Base-by-base conservation (phyloP, 1,140 invertebrate species). In the Anadara kagoshimensis region DNA sequence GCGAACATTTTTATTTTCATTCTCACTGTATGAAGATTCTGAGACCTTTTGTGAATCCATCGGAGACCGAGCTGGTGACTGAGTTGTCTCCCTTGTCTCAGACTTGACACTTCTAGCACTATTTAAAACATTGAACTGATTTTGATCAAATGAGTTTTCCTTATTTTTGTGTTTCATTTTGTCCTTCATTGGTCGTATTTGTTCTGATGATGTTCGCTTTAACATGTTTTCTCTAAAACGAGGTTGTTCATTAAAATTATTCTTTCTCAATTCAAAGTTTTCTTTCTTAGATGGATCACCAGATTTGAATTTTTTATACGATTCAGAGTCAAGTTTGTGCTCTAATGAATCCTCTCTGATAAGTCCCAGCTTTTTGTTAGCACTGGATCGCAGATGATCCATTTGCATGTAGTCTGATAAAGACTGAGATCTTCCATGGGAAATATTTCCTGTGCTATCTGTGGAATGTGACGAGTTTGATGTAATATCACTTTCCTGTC, bases 111-210 rank as follows among this genome's bases (percentile, higher is more conserved):
- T 36, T 58, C 41, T 36, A 36, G 29, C 29, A 36, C 29, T 36
- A 36, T 36, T 36, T 36, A 7, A 36, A 36, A 36, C 2, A 36
- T 36, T 36, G 29, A 36, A 3, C 29, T 36, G 29, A 36, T 36
- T 36, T 36, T 36, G 29, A 36, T 36, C 29, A 36, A 36, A 36
- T 2, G 7, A 36, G 7, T 36, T 36, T 36, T 36, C 29, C 29
- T 36, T 36, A 8, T 36, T 41, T 41, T 53, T 66, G 53, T 54
- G 36, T 41, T 12, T 49, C 10, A 71, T 20, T 94, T 8, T 93
- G 7, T 81, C 78, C 57, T 83, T 85, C 22, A 73, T 73, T 24
- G 78, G 70, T n/a, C 78, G 64, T 41, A 86, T 76, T 63, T 85
- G 84, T 71, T 86, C 85, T 7, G 85, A 86, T n/a, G 78, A 62